Percentiles rank a stretch among this genome's conserved stretches.
Evolutionary conservation across 2,113 vertebrate genomes (phyloP).

Genomic region (Isurus oxyrinchus): DNA sequence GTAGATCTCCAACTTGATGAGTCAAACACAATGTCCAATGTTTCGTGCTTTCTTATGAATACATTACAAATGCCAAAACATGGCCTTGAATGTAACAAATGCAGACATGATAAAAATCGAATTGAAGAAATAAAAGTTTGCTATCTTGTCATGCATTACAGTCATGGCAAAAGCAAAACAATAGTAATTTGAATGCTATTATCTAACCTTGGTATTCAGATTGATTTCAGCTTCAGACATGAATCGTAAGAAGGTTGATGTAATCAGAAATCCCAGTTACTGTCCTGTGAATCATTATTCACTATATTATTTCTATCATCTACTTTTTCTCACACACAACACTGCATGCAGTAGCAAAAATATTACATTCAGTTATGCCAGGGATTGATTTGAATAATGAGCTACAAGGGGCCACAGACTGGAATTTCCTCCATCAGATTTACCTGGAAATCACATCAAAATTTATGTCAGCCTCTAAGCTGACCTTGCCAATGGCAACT

Average conservation of each 20-base stretch:
- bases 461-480: not conserved
- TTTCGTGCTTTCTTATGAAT: not conserved
- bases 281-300: not conserved
- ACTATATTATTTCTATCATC: not conserved
- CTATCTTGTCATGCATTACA: not conserved
- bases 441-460: not conserved
- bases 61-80: not conserved
- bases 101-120: not conserved
- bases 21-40: not conserved
- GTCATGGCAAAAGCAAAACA: not conserved
- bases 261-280: not conserved
- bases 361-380: not conserved
- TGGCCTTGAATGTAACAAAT: not conserved
- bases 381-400: not conserved
- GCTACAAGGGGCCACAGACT: not conserved
- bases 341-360: not conserved
- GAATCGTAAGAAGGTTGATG: not conserved
- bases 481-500: not conserved
- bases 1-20: not conserved
- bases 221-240: not conserved
- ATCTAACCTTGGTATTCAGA: not conserved
- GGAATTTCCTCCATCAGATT: not conserved
- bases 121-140: not conserved
- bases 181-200: not conserved
- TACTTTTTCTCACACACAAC: not conserved